Evolutionary conservation across 2,797 vertebrate species (phyloP).

Genomic region (Darevskia mixta): DNA sequence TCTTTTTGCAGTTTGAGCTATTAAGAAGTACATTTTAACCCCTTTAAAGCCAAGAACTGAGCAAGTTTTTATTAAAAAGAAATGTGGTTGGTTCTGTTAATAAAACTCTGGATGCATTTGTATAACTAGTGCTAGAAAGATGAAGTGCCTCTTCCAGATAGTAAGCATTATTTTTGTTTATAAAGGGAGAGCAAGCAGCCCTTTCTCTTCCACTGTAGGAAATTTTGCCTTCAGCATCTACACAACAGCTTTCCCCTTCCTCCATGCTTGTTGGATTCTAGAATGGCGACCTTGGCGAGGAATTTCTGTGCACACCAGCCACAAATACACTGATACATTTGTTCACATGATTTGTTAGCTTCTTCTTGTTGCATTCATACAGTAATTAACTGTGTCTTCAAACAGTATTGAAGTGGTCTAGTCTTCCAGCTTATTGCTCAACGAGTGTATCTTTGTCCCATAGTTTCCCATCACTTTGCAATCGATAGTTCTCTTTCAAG

Average conservation of each 20-base stretch:
- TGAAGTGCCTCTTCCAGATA: background rate
- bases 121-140: background rate
- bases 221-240: constrained; percentile 10
- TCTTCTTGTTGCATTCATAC: constrained; percentile 44
- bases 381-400: constrained; percentile 74
- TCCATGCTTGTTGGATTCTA: background rate
- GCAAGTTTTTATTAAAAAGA: background rate
- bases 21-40: background rate
- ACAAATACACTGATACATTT: constrained; percentile 53
- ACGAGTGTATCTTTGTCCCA: constrained; percentile 76
- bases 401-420: constrained; percentile 65
- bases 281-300: background rate
- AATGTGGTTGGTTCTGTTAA: constrained; percentile 18
- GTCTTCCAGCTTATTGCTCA: constrained; percentile 75
- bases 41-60: background rate
- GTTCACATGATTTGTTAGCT: constrained; percentile 34
- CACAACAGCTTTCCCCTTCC: background rate
- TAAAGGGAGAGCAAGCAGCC: background rate
- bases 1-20: background rate
- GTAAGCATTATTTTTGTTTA: background rate
- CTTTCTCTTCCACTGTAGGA: background rate
- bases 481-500: constrained; percentile 73
- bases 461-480: constrained; percentile 70
- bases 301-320: constrained; percentile 20
- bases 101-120: background rate